Percentiles rank a stretch among this genome's conserved stretches.
Conservation (phyloP, 2,113 vertebrate species). For the Odontophorus gujanensis region DNA sequence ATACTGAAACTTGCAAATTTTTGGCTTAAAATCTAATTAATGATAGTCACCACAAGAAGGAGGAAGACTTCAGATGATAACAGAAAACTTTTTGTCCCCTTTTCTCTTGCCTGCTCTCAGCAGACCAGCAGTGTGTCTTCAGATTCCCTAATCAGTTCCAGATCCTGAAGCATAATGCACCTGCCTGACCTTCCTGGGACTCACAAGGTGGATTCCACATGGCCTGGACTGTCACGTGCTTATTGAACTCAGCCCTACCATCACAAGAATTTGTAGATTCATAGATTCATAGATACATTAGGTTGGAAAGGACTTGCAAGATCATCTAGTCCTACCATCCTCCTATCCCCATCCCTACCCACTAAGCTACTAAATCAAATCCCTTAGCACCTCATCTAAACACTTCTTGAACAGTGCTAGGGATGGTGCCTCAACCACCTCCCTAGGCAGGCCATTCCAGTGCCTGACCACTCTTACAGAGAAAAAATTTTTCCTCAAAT, state of each 20-base stretch:
- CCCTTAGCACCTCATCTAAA: too few relatives aligned
- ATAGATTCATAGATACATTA: too few relatives aligned
- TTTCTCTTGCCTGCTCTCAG: background rate
- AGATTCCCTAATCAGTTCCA: background rate
- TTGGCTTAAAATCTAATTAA: background rate
- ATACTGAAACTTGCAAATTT: rapidly evolving
- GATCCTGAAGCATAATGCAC: background rate
- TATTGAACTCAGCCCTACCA: background rate
- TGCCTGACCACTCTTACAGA: too few relatives aligned
- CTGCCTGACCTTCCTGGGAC: background rate
- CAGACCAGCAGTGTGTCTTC: background rate
- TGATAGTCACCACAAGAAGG: background rate
- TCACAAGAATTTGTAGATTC: too few relatives aligned
- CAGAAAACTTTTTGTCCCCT: rapidly evolving
- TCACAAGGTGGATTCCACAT: background rate
- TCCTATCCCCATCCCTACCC: too few relatives aligned
- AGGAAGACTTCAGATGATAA: background rate
- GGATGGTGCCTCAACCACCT: too few relatives aligned
- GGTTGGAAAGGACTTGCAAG: too few relatives aligned
- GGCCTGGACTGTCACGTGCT: background rate
- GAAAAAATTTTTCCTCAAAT: too few relatives aligned
- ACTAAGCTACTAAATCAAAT: too few relatives aligned
- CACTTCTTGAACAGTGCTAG: too few relatives aligned
- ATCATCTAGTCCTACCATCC: too few relatives aligned
- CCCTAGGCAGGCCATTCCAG: too few relatives aligned